Percentiles rank a stretch among this genome's conserved stretches.
These are phyloP conservation scores for Odontamblyopus lacepedii DNA, from an alignment of 2,797 vertebrate genomes.

Conservation along the genomic window DNA sequence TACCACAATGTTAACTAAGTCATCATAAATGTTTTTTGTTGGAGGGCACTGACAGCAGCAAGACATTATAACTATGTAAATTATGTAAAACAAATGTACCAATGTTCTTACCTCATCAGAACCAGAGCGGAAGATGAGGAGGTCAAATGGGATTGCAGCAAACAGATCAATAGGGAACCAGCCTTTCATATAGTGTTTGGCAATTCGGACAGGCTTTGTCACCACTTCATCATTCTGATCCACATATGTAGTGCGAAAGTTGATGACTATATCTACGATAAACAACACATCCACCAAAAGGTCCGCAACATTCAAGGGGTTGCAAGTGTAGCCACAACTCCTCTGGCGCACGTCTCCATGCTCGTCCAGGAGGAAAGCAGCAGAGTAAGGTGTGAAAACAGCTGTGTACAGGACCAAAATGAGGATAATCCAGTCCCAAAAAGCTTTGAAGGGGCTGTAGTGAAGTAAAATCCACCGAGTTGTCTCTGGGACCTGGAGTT, in stretches of 20 bases:
- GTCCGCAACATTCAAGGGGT: conserved; percentile 90
- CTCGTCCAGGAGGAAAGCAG: conserved; percentile 90
- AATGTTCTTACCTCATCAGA: conserved; percentile 88
- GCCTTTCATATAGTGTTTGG: conserved; percentile 93
- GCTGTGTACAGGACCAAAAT: conserved; percentile 96
- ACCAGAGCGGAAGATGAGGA: conserved; percentile 91
- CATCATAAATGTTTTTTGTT: neutral
- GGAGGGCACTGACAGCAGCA: neutral
- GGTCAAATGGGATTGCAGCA: conserved; percentile 93
- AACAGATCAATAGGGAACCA: conserved; percentile 98
- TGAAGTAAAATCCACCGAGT: conserved; percentile 93
- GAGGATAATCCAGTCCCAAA: conserved; percentile 98
- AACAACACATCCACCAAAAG: conserved; percentile 95
- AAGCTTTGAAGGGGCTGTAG: conserved; percentile 96
- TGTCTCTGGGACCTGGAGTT: conserved; percentile 88
- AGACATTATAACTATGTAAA: neutral
- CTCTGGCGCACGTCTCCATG: conserved; percentile 81
- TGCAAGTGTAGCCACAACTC: conserved; percentile 87
- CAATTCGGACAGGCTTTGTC: conserved; percentile 88
- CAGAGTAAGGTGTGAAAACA: conserved; percentile 93
- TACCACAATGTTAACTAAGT: too few species aligned
- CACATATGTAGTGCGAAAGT: conserved; percentile 95
- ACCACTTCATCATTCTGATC: conserved; percentile 92
- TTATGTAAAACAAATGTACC: neutral
- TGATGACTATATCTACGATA: conserved; percentile 94